A percentile compares a stretch with the other conserved stretches of the same genome.
phyloP scores from a whole-genome alignment of 1,140 invertebrate genomes.

The Cataglyphis hispanica region DNA sequence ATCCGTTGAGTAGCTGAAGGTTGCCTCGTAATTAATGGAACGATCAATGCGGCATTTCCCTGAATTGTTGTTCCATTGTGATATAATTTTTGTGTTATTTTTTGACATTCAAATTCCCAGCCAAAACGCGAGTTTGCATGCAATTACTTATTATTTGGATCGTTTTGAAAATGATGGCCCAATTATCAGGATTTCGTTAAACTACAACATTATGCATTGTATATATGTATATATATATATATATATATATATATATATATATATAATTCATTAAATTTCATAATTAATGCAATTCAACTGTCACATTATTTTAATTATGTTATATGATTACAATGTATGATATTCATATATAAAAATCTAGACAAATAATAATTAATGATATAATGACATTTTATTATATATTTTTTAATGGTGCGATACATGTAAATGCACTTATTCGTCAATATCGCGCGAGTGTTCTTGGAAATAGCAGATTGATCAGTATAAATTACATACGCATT shows the following conservation, averaged over 20 bases:
- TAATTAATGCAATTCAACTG: conserved; percentile 30
- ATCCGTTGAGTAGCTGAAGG: conserved; percentile 84
- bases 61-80: conserved; percentile 35
- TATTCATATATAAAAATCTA: background rate
- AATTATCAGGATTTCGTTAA: conserved; percentile 26
- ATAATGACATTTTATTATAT: background rate
- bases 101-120: background rate
- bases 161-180: background rate
- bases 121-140: background rate
- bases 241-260: background rate
- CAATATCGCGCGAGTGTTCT: conserved; percentile 26
- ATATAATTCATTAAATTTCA: conserved; percentile 7
- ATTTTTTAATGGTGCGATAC: background rate
- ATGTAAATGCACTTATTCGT: conserved; percentile 16
- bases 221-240: background rate
- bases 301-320: conserved; percentile 9
- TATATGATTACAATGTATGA: background rate
- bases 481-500: conserved; percentile 60
- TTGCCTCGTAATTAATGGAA: conserved; percentile 84
- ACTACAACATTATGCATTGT: background rate
- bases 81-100: conserved; percentile 12
- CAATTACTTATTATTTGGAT: background rate
- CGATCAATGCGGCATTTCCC: conserved; percentile 67
- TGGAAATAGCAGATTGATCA: conserved; percentile 55
- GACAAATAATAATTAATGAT: conserved; percentile 28